phyloP scores from a whole-genome alignment of 2,888 invertebrate species.

The Halictus ligatus region DNA sequence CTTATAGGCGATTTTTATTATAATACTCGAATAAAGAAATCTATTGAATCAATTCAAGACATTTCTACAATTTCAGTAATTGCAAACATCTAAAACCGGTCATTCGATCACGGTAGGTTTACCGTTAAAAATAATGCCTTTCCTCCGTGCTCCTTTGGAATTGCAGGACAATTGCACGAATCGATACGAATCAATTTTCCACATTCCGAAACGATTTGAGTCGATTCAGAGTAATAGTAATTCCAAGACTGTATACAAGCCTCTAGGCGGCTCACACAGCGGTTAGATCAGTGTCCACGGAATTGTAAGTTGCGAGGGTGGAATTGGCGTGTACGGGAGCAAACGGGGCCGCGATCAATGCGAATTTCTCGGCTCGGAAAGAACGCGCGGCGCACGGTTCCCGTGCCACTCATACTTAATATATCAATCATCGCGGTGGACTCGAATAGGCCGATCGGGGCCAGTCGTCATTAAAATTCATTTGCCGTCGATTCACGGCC shows the following conservation, averaged over 20 bases:
- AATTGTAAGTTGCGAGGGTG: not conserved
- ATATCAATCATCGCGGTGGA: conserved; percentile 76
- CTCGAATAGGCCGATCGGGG: conserved; percentile 71
- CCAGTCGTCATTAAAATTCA: conserved; percentile 80
- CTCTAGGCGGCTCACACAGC: not conserved
- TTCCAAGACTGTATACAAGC: not conserved
- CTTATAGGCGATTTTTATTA: not conserved
- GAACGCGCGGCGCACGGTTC: conserved; percentile 13
- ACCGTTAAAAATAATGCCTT: not conserved
- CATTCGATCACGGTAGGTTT: not conserved
- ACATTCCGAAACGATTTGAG: not conserved
- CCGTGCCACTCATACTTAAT: conserved; percentile 62
- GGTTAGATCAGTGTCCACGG: conserved; percentile 1
- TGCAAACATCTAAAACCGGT: not conserved
- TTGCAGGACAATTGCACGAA: not conserved
- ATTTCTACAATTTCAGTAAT: not conserved
- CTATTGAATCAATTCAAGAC: not conserved
- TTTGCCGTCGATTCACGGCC: conserved; percentile 79
- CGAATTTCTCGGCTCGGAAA: conserved; percentile 13
- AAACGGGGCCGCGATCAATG: conserved; percentile 1
- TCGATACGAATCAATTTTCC: not conserved
- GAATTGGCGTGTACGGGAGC: conserved; percentile 8
- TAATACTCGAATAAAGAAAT: too few relatives aligned
- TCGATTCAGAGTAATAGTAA: not conserved
- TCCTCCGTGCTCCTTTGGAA: not conserved